phyloP scores from a whole-genome alignment of 2,113 vertebrate genomes.

The Paramisgurnus dabryanus region DNA sequence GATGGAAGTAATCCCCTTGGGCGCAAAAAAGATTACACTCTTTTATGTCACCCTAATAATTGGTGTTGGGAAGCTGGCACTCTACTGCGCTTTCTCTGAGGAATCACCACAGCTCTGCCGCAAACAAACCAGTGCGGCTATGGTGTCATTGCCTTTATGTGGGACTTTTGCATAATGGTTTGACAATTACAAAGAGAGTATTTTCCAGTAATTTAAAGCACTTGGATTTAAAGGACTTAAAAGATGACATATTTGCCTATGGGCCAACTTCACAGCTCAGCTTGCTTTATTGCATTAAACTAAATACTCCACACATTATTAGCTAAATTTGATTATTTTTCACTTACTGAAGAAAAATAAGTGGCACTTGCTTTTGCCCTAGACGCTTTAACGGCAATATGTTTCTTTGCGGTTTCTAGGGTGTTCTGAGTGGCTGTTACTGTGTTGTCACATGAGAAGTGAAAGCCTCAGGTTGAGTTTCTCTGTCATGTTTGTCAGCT shows the following conservation, averaged over 20 bases:
- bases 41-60: slow-evolving; percentile 50
- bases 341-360: no score
- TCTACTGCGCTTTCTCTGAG: slow-evolving; percentile 34
- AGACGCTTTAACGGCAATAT: no score
- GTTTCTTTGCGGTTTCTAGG: background rate
- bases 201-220: no score
- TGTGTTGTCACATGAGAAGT: background rate
- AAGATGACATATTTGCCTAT: background rate
- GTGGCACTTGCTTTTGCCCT: no score
- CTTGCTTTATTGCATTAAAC: no score
- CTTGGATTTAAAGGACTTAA: background rate
- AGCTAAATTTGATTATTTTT: no score
- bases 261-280: no score
- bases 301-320: no score
- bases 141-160: slow-evolving; percentile 9
- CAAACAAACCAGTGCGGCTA: slow-evolving; percentile 26
- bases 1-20: slow-evolving; percentile 50
- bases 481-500: background rate
- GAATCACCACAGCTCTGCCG: slow-evolving; percentile 6
- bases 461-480: background rate
- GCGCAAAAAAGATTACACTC: slow-evolving; percentile 44
- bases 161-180: background rate
- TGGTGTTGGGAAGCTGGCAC: slow-evolving; percentile 36
- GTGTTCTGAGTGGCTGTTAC: background rate
- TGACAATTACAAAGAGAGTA: no score